A percentile compares a stretch with the other conserved stretches of the same genome.
These are phyloP conservation scores for Eumeta japonica DNA, from an alignment of 1,140 invertebrate species.

Conservation along the genomic window DNA sequence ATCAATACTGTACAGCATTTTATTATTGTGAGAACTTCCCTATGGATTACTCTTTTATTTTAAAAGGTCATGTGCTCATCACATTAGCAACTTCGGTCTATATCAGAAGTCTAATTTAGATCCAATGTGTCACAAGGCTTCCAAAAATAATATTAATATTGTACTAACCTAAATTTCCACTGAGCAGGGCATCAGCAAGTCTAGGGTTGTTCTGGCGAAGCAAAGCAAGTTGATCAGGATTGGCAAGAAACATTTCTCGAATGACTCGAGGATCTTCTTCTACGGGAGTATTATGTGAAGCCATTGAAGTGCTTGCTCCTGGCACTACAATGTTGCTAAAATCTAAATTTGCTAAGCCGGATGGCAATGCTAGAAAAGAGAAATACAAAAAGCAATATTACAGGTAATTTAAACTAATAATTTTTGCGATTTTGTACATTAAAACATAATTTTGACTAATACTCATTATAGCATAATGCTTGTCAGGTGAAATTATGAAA, in stretches of 20 bases:
- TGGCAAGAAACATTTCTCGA: slow-evolving; percentile 85
- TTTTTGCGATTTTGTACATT: too few relatives aligned
- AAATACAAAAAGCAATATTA: too few relatives aligned
- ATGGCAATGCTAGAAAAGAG: slow-evolving; percentile 34
- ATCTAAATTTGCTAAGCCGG: slow-evolving; percentile 62
- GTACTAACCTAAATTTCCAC: slow-evolving; percentile 80
- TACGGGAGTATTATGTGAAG: slow-evolving; percentile 48
- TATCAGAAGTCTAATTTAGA: too few relatives aligned
- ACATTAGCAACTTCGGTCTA: too few relatives aligned
- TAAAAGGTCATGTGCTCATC: too few relatives aligned
- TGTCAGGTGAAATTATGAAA: too few relatives aligned
- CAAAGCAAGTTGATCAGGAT: slow-evolving; percentile 87
- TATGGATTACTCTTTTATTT: not conserved
- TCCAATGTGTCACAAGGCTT: too few relatives aligned
- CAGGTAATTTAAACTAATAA: too few relatives aligned
- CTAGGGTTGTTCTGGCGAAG: slow-evolving; percentile 92
- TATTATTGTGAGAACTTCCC: slow-evolving; percentile 29
- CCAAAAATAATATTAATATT: slow-evolving; percentile 1
- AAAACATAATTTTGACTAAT: too few relatives aligned
- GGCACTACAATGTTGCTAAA: slow-evolving; percentile 80
- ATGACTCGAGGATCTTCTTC: slow-evolving; percentile 88
- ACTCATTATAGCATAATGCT: too few relatives aligned
- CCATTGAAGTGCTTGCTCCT: slow-evolving; percentile 39
- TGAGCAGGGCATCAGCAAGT: slow-evolving; percentile 85
- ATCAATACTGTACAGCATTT: too few relatives aligned